A percentile compares a stretch with the other conserved stretches of the same genome.
phyloP scores from a whole-genome alignment of 2,113 vertebrate species.

The Anguilla rostrata region DNA sequence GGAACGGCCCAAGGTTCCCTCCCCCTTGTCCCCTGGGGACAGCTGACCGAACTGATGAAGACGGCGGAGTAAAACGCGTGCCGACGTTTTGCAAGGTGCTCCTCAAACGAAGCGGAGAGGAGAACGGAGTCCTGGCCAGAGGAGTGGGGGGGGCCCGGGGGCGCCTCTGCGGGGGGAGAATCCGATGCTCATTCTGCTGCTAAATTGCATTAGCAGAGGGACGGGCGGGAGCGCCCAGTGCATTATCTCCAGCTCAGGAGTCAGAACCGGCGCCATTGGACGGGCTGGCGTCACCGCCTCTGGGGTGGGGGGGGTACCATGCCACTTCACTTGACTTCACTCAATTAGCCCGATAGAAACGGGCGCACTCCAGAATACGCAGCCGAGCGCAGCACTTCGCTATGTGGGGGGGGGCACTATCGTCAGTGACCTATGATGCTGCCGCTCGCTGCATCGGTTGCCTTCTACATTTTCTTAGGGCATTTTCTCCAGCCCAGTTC shows the following conservation, averaged over 20 bases:
- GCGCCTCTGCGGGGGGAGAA: background rate
- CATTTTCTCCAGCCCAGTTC: background rate
- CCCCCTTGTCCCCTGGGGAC: background rate
- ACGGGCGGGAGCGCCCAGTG: background rate
- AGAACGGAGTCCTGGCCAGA: background rate
- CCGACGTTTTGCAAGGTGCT: background rate
- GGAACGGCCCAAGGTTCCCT: background rate
- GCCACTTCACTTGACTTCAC: slow-evolving; percentile 1
- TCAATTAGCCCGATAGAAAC: slow-evolving; percentile 16
- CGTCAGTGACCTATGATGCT: background rate
- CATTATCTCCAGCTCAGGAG: slow-evolving; percentile 9
- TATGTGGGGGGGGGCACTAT: background rate
- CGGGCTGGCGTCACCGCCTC: too few relatives aligned
- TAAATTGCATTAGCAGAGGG: slow-evolving; percentile 13
- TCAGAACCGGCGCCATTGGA: background rate
- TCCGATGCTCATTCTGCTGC: slow-evolving; percentile 7
- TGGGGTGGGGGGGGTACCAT: background rate
- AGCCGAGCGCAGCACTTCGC: background rate
- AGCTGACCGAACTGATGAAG: background rate
- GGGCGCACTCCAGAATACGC: background rate
- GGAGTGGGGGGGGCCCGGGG: background rate
- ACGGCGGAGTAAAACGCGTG: background rate
- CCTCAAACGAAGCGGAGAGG: background rate
- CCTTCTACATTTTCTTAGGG: background rate
- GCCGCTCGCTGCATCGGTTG: background rate